Evolutionary conservation across 1,140 invertebrate genomes (phyloP).

Genomic region (Penaeus chinensis): DNA sequence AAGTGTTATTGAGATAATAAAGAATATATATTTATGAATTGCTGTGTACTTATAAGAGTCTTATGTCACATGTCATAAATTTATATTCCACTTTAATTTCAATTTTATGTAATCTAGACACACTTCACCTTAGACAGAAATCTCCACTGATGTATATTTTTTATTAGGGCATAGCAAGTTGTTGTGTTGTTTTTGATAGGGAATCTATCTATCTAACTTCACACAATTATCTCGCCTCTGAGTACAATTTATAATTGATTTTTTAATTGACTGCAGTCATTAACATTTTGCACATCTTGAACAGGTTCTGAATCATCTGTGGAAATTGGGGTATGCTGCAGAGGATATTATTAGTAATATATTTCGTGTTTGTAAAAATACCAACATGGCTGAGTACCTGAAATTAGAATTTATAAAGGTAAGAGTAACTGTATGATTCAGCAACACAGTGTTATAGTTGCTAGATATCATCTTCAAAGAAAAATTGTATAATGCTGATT

Average conservation of each 20-base stretch:
- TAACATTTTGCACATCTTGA: slow-evolving; percentile 54
- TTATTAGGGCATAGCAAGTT: too few species aligned
- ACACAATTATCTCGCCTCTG: too few species aligned
- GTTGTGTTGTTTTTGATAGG: too few species aligned
- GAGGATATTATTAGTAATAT: slow-evolving; percentile 97
- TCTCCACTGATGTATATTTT: too few species aligned
- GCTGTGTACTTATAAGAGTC: too few species aligned
- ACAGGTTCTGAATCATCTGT: slow-evolving; percentile 85
- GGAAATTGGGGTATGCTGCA: slow-evolving; percentile 92
- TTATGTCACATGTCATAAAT: too few species aligned
- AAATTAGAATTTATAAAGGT: slow-evolving; percentile 91
- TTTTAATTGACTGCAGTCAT: not conserved
- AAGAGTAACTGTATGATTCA: slow-evolving; percentile 56
- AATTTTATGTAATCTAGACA: too few species aligned
- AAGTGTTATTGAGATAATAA: too few species aligned
- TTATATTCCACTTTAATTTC: too few species aligned
- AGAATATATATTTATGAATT: too few species aligned
- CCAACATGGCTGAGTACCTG: slow-evolving; percentile 82
- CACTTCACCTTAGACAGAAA: too few species aligned
- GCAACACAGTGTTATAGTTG: not conserved
- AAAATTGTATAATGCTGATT: not conserved
- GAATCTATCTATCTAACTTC: too few species aligned
- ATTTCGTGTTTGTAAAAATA: slow-evolving; percentile 91
- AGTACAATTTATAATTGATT: not conserved
- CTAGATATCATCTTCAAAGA: not conserved